phyloP scores from a whole-genome alignment of 2,888 invertebrate species.

The Polia nebulosa region DNA sequence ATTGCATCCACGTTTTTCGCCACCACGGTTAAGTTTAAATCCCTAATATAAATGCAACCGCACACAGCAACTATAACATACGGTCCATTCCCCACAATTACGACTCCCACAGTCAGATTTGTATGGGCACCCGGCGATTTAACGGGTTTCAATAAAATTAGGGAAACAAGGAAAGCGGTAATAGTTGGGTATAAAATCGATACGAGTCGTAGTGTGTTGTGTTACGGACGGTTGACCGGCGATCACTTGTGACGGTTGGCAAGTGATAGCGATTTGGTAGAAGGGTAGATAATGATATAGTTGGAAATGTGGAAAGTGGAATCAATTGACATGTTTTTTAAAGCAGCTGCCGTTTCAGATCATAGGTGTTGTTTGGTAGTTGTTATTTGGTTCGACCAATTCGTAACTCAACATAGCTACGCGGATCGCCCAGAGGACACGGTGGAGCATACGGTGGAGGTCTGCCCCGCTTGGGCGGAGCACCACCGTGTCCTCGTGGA shows the following conservation, averaged over 20 bases:
- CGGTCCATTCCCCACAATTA: constrained; percentile 43
- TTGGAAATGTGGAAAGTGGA: neutral
- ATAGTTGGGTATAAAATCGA: constrained; percentile 69
- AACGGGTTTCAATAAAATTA: constrained; percentile 73
- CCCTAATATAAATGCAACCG: constrained; percentile 41
- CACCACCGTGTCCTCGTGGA: too few species aligned
- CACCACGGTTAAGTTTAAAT: constrained; percentile 32
- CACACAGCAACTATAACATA: constrained; percentile 50
- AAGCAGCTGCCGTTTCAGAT: neutral
- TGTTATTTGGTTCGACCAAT: neutral
- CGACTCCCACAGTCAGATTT: constrained; percentile 46
- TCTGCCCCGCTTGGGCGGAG: too few species aligned
- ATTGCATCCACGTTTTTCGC: neutral
- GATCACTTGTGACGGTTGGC: constrained; percentile 76
- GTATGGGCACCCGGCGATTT: constrained; percentile 66
- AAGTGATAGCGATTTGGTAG: constrained; percentile 20
- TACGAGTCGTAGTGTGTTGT: constrained; percentile 72
- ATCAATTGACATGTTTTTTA: neutral
- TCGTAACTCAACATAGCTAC: neutral
- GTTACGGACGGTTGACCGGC: constrained; percentile 76
- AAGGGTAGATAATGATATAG: constrained; percentile 33
- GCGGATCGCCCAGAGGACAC: too few species aligned
- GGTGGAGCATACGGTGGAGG: too few species aligned
- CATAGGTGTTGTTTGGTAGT: too few species aligned
- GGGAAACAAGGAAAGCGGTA: constrained; percentile 65